These are phyloP conservation scores for Catostomus latipinnis DNA, from an alignment of 2,797 vertebrate species.

Conservation along the genomic window DNA sequence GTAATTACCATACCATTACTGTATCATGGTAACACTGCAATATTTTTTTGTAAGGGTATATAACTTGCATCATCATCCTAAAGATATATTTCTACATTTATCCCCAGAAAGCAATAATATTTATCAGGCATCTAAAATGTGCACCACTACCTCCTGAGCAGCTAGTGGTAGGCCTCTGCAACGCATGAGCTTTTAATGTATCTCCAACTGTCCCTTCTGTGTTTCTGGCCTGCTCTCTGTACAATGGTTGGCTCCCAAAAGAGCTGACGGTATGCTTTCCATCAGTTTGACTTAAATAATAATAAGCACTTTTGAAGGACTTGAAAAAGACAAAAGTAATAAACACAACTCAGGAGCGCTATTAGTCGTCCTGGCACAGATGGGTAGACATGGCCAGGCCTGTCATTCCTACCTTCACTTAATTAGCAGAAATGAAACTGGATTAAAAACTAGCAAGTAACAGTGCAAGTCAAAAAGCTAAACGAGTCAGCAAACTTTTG, in stretches of 20 bases:
- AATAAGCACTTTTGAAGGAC: constrained; percentile 68
- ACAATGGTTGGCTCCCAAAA: constrained; percentile 45
- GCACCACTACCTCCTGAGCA: background rate
- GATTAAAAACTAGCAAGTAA: constrained; percentile 53
- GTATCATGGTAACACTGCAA: too few relatives aligned
- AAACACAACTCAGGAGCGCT: constrained; percentile 50
- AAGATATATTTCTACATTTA: too few relatives aligned
- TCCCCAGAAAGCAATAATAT: background rate
- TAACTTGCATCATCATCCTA: too few relatives aligned
- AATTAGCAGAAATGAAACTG: constrained; percentile 62
- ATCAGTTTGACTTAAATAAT: constrained; percentile 59
- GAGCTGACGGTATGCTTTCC: constrained; percentile 58
- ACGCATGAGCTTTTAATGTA: constrained; percentile 32
- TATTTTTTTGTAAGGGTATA: too few relatives aligned
- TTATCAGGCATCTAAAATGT: background rate
- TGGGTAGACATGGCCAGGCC: constrained; percentile 54
- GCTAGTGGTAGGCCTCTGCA: background rate
- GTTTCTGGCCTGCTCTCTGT: constrained; percentile 37
- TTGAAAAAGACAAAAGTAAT: constrained; percentile 67
- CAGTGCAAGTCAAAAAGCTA: constrained; percentile 39
- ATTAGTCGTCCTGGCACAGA: constrained; percentile 47
- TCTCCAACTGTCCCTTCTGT: constrained; percentile 23
- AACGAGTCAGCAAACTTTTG: constrained; percentile 55
- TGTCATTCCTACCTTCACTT: constrained; percentile 48
- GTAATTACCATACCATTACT: too few relatives aligned